phyloP scores from a whole-genome alignment of 30 jellyfish, hydroid and myxozoan species.

The Aurelia coerulea region DNA sequence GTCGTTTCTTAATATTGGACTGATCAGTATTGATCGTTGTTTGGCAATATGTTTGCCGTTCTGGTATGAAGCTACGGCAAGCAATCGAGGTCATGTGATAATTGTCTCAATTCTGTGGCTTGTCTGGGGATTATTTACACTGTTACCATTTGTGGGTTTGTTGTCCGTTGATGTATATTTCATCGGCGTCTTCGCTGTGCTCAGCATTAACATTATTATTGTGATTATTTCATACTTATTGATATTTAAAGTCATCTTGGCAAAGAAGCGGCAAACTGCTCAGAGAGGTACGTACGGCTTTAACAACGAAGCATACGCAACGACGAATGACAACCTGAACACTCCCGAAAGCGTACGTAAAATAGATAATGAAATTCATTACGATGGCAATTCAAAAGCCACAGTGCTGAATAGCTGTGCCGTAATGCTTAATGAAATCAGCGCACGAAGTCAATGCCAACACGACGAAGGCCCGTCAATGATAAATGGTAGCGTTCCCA shows the following conservation, averaged over 20 bases:
- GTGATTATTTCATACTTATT: conserved; percentile 36
- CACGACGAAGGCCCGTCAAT: too few relatives aligned
- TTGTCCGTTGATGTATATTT: conserved; percentile 29
- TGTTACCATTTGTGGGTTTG: conserved; percentile 45
- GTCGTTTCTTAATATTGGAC: conserved; percentile 53
- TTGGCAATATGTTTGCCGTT: conserved; percentile 50
- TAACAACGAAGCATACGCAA: too few relatives aligned
- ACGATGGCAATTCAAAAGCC: too few relatives aligned
- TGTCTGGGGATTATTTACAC: conserved; percentile 47
- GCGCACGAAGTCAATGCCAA: too few relatives aligned
- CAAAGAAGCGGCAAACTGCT: conserved; percentile 17
- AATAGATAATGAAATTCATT: too few relatives aligned
- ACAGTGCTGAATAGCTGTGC: too few relatives aligned
- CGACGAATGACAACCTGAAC: too few relatives aligned
- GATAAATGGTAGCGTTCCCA: too few relatives aligned
- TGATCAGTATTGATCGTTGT: conserved; percentile 51
- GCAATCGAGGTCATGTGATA: conserved; percentile 2
- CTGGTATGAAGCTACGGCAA: conserved; percentile 36
- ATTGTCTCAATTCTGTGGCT: conserved; percentile 33
- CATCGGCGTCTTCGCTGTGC: conserved; percentile 41
- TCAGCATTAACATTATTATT: conserved; percentile 17
- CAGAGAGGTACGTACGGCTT: neutral
- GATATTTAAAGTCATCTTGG: conserved; percentile 24
- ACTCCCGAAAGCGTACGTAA: too few relatives aligned
- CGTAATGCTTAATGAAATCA: too few relatives aligned